Conservation (phyloP, 2,113 vertebrate species). For the Steatornis caripensis region DNA sequence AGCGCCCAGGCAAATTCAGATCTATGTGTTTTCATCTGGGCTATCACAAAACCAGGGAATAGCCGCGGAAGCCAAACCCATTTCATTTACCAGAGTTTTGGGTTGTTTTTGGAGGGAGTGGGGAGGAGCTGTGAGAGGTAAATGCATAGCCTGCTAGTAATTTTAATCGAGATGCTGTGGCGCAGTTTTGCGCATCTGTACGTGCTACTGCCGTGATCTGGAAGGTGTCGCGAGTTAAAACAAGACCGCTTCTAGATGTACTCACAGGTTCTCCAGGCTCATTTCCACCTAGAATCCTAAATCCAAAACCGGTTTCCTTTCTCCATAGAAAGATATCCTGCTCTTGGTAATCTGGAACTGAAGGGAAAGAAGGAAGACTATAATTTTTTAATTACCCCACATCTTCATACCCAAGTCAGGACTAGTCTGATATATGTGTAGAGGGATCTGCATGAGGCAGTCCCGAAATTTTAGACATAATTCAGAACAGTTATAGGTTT, state of each 20-base stretch:
- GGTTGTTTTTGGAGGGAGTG: not conserved
- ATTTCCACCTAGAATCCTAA: constrained; percentile 98
- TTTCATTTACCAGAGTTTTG: not conserved
- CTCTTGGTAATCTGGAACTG: constrained; percentile 98
- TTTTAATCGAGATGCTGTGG: not conserved
- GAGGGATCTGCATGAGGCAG: not conserved
- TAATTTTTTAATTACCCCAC: not conserved
- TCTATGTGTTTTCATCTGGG: not conserved
- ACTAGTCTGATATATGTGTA: not conserved
- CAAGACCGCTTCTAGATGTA: not conserved
- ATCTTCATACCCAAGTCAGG: not conserved
- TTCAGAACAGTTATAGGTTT: not conserved
- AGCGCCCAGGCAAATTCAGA: not conserved
- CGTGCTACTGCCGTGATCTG: not conserved
- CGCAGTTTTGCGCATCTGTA: not conserved
- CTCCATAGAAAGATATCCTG: constrained; percentile 99
- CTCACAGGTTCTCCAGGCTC: constrained; percentile 98
- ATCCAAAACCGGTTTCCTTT: constrained; percentile 98
- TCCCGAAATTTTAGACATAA: not conserved
- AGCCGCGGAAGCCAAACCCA: not conserved
- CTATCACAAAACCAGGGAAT: not conserved
- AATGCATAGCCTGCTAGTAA: not conserved
- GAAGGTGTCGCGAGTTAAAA: not conserved
- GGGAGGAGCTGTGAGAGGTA: not conserved
- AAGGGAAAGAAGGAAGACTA: constrained; percentile 38